A percentile compares a stretch with the other conserved stretches of the same genome.
Conservation (phyloP, 2,113 vertebrate genomes). For the Ammodramus savannarum region DNA sequence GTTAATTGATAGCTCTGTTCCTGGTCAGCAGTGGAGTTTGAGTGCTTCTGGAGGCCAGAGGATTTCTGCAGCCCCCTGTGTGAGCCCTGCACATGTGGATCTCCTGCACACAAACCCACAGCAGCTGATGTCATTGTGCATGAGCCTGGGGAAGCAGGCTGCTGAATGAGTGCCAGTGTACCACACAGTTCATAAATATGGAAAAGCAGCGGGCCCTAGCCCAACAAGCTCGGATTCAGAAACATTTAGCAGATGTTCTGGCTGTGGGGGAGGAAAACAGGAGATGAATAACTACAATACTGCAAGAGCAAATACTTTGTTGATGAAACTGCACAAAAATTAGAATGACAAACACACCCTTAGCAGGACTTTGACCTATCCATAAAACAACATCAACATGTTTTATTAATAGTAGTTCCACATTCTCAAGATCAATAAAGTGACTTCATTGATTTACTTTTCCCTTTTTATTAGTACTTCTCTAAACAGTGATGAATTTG, state of each 20-base stretch:
- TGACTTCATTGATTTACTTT: slow-evolving; percentile 19
- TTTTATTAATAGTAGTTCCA: slow-evolving; percentile 55
- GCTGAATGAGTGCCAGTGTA: slow-evolving; percentile 59
- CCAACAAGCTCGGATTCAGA: slow-evolving; percentile 47
- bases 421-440: slow-evolving; percentile 16
- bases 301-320: slow-evolving; percentile 53
- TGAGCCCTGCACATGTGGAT: slow-evolving; percentile 40
- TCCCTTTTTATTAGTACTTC: slow-evolving; percentile 15
- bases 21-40: neutral
- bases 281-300: slow-evolving; percentile 50
- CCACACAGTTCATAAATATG: slow-evolving; percentile 62
- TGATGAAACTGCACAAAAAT: slow-evolving; percentile 45
- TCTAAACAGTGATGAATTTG: neutral
- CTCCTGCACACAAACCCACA: neutral
- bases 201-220: slow-evolving; percentile 30
- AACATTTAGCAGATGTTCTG: slow-evolving; percentile 63
- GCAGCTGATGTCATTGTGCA: neutral
- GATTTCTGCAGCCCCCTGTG: neutral
- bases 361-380: slow-evolving; percentile 10
- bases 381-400: slow-evolving; percentile 3
- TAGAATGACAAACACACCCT: slow-evolving; percentile 35
- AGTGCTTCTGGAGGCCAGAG: neutral
- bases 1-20: neutral
- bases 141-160: neutral
- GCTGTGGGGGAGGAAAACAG: slow-evolving; percentile 45